A percentile compares a stretch with the other conserved stretches of the same genome.
Conservation (phyloP, 2,888 invertebrate genomes). For the Cetonia aurata region DNA sequence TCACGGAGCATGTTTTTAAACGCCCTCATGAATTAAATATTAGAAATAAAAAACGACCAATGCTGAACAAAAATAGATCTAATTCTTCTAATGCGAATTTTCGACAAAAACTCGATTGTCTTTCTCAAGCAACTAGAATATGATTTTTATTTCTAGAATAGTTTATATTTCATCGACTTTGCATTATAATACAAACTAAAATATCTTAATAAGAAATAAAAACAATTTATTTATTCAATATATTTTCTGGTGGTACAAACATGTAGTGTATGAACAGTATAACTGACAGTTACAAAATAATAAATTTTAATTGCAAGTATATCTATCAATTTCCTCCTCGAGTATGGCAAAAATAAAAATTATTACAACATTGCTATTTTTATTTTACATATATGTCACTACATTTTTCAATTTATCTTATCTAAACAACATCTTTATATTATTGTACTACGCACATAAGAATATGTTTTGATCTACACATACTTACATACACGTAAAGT, state of each 20-base stretch:
- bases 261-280: constrained; percentile 10
- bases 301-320: constrained; percentile 8
- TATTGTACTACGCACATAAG: constrained; percentile 26
- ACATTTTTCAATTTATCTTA: not conserved
- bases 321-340: not conserved
- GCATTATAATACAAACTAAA: not conserved
- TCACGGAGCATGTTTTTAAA: no score
- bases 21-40: no score
- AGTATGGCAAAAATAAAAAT: constrained; percentile 33
- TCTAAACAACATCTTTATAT: constrained; percentile 9
- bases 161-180: no score
- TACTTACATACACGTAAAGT: no score
- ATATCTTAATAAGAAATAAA: constrained; percentile 27
- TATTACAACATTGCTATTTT: not conserved
- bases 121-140: no score
- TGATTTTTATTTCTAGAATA: no score
- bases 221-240: constrained; percentile 17
- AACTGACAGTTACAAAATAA: constrained; percentile 5
- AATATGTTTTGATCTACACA: not conserved
- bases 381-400: not conserved
- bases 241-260: constrained; percentile 16
- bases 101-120: no score
- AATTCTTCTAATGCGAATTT: no score
- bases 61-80: no score
- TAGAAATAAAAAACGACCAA: no score